A percentile compares a stretch with the other conserved stretches of the same genome.
Evolutionary conservation across 1,140 invertebrate genomes (phyloP).

Genomic region (Dysdera silvatica): DNA sequence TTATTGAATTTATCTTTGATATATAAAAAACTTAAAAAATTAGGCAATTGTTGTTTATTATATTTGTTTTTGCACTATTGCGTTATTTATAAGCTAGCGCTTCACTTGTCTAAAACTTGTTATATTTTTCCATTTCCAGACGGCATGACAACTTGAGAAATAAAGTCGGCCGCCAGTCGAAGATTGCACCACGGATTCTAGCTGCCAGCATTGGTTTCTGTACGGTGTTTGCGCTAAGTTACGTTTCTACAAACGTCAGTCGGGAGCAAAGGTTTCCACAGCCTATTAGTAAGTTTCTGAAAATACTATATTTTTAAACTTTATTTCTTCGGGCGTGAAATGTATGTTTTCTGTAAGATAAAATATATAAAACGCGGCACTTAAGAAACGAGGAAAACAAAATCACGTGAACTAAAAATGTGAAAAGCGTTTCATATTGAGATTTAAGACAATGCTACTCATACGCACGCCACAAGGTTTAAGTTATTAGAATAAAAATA

Average conservation of each 20-base stretch:
- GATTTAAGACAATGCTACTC: background rate
- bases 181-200: slow-evolving; percentile 13
- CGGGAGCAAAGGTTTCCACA: slow-evolving; percentile 15
- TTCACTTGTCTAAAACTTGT: too few species aligned
- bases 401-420: background rate
- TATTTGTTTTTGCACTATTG: too few species aligned
- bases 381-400: background rate
- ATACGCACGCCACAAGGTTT: background rate
- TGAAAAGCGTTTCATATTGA: background rate
- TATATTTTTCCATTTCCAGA: too few species aligned
- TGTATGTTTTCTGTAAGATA: background rate
- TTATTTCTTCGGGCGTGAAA: background rate
- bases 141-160: too few species aligned
- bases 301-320: background rate
- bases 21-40: too few species aligned
- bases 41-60: too few species aligned
- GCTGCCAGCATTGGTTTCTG: slow-evolving; percentile 7
- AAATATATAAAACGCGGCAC: background rate
- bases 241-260: slow-evolving; percentile 14
- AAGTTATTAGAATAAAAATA: too few species aligned
- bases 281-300: slow-evolving; percentile 19
- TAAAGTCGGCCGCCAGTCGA: too few species aligned
- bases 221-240: slow-evolving; percentile 15
- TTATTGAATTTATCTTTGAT: too few species aligned
- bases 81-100: too few species aligned